A percentile compares a stretch with the other conserved stretches of the same genome.
phyloP scores from a whole-genome alignment of 2,113 vertebrate species.

The Hippocampus abdominalis region DNA sequence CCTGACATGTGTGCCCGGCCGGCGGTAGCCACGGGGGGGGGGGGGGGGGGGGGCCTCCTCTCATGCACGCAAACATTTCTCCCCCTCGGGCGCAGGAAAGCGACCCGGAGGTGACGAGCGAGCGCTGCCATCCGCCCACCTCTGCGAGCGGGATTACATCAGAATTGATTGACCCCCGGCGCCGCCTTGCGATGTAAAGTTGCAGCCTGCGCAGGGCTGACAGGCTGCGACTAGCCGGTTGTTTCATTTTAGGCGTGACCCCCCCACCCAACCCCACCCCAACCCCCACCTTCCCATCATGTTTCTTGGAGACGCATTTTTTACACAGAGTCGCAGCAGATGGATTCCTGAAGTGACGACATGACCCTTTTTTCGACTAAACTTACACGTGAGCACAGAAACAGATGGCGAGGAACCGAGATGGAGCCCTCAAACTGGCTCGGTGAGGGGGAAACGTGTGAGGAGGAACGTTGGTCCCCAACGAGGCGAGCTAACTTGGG shows the following conservation, averaged over 20 bases:
- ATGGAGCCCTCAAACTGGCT: slow-evolving; percentile 55
- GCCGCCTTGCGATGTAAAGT: slow-evolving; percentile 36
- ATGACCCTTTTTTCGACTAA: slow-evolving; percentile 25
- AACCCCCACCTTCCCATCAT: too few species aligned
- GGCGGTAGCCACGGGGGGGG: slow-evolving; percentile 50
- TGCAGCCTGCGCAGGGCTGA: slow-evolving; percentile 40
- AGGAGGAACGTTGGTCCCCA: slow-evolving; percentile 68
- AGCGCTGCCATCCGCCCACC: slow-evolving; percentile 60
- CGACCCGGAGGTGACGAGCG: slow-evolving; percentile 56
- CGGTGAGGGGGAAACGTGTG: slow-evolving; percentile 54
- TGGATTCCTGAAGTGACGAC: slow-evolving; percentile 4
- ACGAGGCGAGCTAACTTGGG: slow-evolving; percentile 65
- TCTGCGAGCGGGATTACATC: slow-evolving; percentile 64
- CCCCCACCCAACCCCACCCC: too few species aligned
- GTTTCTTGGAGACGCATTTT: background rate
- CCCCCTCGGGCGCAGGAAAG: slow-evolving; percentile 54
- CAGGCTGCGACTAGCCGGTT: slow-evolving; percentile 43
- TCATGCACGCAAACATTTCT: slow-evolving; percentile 47
- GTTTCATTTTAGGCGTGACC: slow-evolving; percentile 36
- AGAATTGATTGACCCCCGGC: slow-evolving; percentile 67
- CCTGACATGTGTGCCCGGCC: slow-evolving; percentile 55
- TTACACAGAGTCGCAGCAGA: background rate
- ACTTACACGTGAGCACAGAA: slow-evolving; percentile 20
- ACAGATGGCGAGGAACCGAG: slow-evolving; percentile 43
- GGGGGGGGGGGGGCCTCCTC: slow-evolving; percentile 43